A percentile compares a stretch with the other conserved stretches of the same genome.
Evolutionary conservation across 2,888 invertebrate genomes (phyloP).

Genomic region (Steromphala cineraria): DNA sequence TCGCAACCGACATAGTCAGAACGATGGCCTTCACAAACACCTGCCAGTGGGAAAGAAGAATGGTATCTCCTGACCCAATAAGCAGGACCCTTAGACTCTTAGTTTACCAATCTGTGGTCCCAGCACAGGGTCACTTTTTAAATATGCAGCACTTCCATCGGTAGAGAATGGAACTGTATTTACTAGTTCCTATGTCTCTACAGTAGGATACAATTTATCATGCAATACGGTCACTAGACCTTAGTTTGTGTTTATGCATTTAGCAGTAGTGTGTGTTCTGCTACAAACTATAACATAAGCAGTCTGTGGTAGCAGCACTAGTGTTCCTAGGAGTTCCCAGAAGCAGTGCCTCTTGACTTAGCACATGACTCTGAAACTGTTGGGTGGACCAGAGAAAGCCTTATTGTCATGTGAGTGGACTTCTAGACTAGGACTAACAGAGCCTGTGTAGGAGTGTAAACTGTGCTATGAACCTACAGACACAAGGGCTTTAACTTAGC

Average conservation of each 20-base stretch:
- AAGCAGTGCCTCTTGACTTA: conserved; percentile 19
- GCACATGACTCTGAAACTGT: conserved; percentile 8
- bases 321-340: conserved; percentile 9
- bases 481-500: conserved; percentile 5
- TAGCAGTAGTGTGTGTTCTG: neutral
- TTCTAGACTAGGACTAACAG: neutral
- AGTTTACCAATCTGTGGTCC: neutral
- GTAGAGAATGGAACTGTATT: neutral
- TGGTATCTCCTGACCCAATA: conserved; percentile 39
- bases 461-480: neutral
- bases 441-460: neutral
- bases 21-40: conserved; percentile 79
- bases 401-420: conserved; percentile 6
- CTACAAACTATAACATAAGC: conserved; percentile 1
- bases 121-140: neutral
- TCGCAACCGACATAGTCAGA: conserved; percentile 85
- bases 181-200: conserved; percentile 1
- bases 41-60: conserved; percentile 44
- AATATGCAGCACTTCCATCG: conserved; percentile 15
- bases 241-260: conserved; percentile 7
- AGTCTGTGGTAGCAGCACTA: conserved; percentile 15
- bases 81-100: neutral
- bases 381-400: conserved; percentile 10
- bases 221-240: conserved; percentile 14
- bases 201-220: conserved; percentile 6